Conservation (phyloP, 23 tunicate genomes). For the Diplosoma virens region DNA sequence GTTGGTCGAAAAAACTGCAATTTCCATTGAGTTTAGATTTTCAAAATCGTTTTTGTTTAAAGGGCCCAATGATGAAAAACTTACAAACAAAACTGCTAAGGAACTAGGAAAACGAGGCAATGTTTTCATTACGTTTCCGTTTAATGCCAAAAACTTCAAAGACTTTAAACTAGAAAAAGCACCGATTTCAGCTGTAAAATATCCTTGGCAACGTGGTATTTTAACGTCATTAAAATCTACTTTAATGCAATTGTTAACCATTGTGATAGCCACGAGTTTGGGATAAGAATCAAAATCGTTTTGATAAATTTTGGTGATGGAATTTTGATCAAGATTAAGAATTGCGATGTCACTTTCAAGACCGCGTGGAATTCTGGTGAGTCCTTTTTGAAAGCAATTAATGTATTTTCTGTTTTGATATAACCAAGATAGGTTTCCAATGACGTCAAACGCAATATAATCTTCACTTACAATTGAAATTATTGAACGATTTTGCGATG, state of each 20-base stretch:
- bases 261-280: background rate
- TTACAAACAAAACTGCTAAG: background rate
- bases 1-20: background rate
- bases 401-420: background rate
- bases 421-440: background rate
- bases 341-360: background rate
- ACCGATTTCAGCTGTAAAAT: background rate
- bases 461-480: too few relatives aligned
- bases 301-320: background rate
- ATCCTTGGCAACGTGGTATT: background rate
- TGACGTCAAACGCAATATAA: background rate
- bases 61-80: background rate
- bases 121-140: background rate
- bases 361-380: background rate
- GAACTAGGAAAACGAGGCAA: background rate
- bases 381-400: conserved; percentile 13
- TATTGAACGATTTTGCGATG: too few relatives aligned
- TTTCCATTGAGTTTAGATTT: background rate
- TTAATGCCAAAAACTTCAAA: background rate
- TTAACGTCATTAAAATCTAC: background rate
- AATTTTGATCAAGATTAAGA: conserved; percentile 1
- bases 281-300: conserved; percentile 1
- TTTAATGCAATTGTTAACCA: background rate
- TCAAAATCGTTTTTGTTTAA: background rate
- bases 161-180: background rate